These are phyloP conservation scores for Quadriops clusia DNA, from an alignment of 2,888 invertebrate species.

Conservation along the genomic window DNA sequence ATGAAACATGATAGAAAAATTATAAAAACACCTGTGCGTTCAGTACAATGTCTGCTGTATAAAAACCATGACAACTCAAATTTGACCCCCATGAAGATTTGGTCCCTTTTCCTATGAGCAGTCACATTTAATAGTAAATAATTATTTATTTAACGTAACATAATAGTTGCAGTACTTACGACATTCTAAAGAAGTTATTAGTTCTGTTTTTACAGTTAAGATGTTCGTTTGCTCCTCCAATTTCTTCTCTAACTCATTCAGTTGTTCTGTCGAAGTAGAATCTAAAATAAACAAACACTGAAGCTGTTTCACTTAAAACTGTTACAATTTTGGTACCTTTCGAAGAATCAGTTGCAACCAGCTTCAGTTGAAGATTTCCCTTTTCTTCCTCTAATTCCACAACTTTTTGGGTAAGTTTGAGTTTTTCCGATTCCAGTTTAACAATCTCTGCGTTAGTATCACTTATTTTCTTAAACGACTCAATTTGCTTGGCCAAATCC, in stretches of 20 bases:
- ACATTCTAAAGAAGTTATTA: conserved; percentile 24
- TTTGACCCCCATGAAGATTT: too few relatives aligned
- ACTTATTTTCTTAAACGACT: conserved; percentile 52
- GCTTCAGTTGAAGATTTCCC: conserved; percentile 75
- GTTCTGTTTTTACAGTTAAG: conserved; percentile 24
- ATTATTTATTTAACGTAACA: too few relatives aligned
- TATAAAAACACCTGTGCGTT: too few relatives aligned
- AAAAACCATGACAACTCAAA: too few relatives aligned
- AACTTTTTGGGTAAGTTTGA: conserved; percentile 58
- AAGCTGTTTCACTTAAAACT: too few relatives aligned
- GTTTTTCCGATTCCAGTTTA: conserved; percentile 48
- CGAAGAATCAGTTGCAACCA: conserved; percentile 67
- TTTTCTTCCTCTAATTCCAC: conserved; percentile 73
- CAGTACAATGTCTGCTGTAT: too few relatives aligned
- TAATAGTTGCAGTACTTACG: conserved; percentile 27
- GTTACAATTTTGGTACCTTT: conserved; percentile 42
- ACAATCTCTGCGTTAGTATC: conserved; percentile 58
- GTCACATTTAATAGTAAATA: too few relatives aligned
- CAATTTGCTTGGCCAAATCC: conserved; percentile 63
- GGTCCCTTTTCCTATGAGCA: too few relatives aligned
- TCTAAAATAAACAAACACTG: conserved; percentile 23
- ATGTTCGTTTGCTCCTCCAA: conserved; percentile 19
- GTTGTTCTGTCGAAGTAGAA: conserved; percentile 20
- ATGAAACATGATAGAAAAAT: too few relatives aligned
- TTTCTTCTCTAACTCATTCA: conserved; percentile 24